Evolutionary conservation across 2,888 invertebrate species (phyloP), one percentile per base, ranked within the genome.

Genomic region (Lissocephala sabroskyi): DNA sequence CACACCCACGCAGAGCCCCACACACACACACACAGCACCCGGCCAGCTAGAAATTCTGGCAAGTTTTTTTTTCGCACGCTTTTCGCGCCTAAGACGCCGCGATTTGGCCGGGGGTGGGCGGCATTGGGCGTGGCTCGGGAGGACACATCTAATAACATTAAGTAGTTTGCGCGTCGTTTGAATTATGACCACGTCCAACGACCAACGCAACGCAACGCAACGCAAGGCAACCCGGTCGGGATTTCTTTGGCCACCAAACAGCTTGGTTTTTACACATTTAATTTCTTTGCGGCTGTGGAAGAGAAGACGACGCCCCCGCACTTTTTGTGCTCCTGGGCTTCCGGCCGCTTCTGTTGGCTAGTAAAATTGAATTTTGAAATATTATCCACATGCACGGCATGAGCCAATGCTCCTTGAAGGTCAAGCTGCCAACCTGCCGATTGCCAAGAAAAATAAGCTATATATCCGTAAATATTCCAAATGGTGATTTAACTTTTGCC

Each of bases 151-250:
- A 68, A 68, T 75, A 68, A 66, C 68, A 74, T 74, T 68, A 68
- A 61, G 71, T 74, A 74, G 71, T 68, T 70, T 56, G 75, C 75
- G 67, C 71, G 55, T 68, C 71, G 61, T 68, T 68, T 68, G 75
- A 68, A 74, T 68, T 68, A 68, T 68, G 67, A 33, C 71, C 68
- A 74, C 68, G 68, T 68, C 63, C 61, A 47, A n/a, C n/a, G n/a
- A n/a, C n/a, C n/a, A n/a, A n/a, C n/a, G n/a, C n/a, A n/a, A 3
- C 23, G 7, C 7, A 23, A 23, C 23, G 23, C 17, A 35, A 35
- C 35, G 14, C 45, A 48, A 53, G 45, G 60, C 67, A 74, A 62
- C 59, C 60, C 62, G 65, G 54, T 53, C 56, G n/a, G 47, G 28
- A 28, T 37, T 14, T 33, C 14, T 16, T 35, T 30, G n/a, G 45